phyloP scores from a whole-genome alignment of 1,140 invertebrate genomes.

The Tribolium madens region DNA sequence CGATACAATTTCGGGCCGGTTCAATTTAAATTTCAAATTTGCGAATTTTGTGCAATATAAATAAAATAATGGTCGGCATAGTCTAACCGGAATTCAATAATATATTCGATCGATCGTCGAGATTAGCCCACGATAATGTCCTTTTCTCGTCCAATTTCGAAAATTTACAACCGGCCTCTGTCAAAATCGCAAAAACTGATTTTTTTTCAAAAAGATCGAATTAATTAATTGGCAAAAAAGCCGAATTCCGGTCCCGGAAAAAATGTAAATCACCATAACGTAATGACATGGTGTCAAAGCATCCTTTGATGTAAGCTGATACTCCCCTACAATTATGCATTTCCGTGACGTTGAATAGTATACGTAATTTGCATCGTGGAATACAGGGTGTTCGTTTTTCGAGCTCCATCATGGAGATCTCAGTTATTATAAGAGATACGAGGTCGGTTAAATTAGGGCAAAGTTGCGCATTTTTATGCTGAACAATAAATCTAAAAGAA shows the following conservation, averaged over 20 bases:
- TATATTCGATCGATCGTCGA: background rate
- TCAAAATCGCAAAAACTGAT: too few species aligned
- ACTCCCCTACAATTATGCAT: constrained; percentile 16
- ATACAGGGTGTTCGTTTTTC: too few species aligned
- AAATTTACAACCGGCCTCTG: background rate
- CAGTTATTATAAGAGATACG: too few species aligned
- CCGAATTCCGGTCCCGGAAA: background rate
- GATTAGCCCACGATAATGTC: constrained; percentile 25
- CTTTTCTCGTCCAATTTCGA: constrained; percentile 1
- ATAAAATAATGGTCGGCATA: background rate
- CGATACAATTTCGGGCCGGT: background rate
- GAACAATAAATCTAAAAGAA: too few species aligned
- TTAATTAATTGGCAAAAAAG: background rate
- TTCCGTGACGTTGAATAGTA: constrained; percentile 28
- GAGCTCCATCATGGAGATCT: too few species aligned
- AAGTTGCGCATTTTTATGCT: too few species aligned
- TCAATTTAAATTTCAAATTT: constrained; percentile 27
- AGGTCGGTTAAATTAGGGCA: too few species aligned
- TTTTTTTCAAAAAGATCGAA: background rate
- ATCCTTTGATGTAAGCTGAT: constrained; percentile 22
- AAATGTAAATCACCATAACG: background rate
- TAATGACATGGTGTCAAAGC: constrained; percentile 6
- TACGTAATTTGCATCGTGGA: background rate
- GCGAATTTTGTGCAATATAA: constrained; percentile 21
- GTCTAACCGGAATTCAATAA: background rate